A percentile compares a stretch with the other conserved stretches of the same genome.
Evolutionary conservation across 2,888 invertebrate species (phyloP).

Genomic region (Acleris holmiana): DNA sequence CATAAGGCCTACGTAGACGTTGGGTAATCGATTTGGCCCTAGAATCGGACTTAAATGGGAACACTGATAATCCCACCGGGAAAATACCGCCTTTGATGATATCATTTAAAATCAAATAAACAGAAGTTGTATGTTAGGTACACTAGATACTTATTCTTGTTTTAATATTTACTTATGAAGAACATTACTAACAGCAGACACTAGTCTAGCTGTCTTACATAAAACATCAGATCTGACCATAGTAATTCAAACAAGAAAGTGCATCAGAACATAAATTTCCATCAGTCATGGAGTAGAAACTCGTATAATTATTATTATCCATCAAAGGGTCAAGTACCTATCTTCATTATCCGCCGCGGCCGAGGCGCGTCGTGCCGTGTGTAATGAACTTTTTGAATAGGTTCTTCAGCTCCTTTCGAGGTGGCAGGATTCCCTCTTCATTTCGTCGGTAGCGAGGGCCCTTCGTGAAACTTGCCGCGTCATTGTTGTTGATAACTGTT

Average conservation of each 20-base stretch:
- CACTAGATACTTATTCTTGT: conserved; percentile 2
- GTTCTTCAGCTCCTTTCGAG: conserved; percentile 63
- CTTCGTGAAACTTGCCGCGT: conserved; percentile 69
- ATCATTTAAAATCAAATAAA: conserved; percentile 42
- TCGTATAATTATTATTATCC: conserved; percentile 49
- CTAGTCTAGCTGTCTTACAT: conserved; percentile 24
- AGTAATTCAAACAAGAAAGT: conserved; percentile 37
- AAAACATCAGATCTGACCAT: conserved; percentile 31
- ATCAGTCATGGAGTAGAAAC: conserved; percentile 38
- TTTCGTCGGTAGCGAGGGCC: conserved; percentile 70
- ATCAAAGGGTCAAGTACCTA: conserved; percentile 56
- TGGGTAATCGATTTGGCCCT: conserved; percentile 66
- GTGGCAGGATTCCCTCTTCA: conserved; percentile 73
- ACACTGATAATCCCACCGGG: conserved; percentile 57
- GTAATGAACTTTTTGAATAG: conserved; percentile 75
- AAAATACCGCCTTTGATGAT: conserved; percentile 43
- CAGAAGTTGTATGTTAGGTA: conserved; percentile 25
- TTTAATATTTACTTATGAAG: conserved; percentile 23
- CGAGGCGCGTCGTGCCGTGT: conserved; percentile 49
- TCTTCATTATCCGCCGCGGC: conserved; percentile 48
- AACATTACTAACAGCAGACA: conserved; percentile 23
- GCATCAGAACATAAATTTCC: conserved; percentile 38
- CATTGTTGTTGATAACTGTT: conserved; percentile 78
- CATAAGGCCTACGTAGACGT: conserved; percentile 56
- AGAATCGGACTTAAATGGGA: conserved; percentile 63